Conservation (phyloP, 1,140 invertebrate genomes). For the Oncopodura yosiiana region DNA sequence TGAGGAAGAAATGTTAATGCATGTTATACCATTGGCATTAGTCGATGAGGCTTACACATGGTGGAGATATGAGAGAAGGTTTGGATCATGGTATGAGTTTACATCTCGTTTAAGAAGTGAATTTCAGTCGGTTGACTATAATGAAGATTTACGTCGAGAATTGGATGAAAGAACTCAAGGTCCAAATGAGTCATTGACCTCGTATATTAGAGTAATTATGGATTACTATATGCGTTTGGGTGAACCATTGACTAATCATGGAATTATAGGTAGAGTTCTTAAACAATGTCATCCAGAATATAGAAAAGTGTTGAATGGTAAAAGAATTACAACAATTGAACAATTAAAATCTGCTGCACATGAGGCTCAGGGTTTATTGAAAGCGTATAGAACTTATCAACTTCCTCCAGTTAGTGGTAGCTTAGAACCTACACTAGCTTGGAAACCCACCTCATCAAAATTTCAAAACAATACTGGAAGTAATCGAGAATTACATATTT, state of each 20-base stretch:
- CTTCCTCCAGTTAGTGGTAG: background rate
- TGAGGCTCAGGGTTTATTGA: background rate
- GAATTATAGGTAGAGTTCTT: background rate
- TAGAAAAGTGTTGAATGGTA: background rate
- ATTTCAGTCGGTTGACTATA: slow-evolving; percentile 11
- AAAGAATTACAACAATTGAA: background rate
- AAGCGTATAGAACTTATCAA: slow-evolving; percentile 1
- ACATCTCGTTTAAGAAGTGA: background rate
- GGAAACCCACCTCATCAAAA: too few species aligned
- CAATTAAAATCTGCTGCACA: slow-evolving; percentile 4
- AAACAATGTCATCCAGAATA: slow-evolving; percentile 12
- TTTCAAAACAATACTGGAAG: too few species aligned
- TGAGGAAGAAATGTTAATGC: background rate
- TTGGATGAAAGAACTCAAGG: slow-evolving; percentile 10
- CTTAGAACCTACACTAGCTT: too few species aligned
- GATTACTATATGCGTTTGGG: slow-evolving; percentile 8
- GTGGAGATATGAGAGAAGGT: background rate
- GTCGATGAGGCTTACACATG: background rate
- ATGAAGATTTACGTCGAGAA: slow-evolving; percentile 1
- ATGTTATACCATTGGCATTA: slow-evolving; percentile 8
- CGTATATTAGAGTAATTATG: slow-evolving; percentile 9
- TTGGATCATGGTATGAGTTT: background rate
- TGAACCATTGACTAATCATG: background rate
- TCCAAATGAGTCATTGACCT: slow-evolving; percentile 5
- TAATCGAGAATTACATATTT: too few species aligned